These are phyloP conservation scores for Trachelus stipa DNA, from an alignment of 2,888 invertebrate genomes.

Conservation along the genomic window DNA sequence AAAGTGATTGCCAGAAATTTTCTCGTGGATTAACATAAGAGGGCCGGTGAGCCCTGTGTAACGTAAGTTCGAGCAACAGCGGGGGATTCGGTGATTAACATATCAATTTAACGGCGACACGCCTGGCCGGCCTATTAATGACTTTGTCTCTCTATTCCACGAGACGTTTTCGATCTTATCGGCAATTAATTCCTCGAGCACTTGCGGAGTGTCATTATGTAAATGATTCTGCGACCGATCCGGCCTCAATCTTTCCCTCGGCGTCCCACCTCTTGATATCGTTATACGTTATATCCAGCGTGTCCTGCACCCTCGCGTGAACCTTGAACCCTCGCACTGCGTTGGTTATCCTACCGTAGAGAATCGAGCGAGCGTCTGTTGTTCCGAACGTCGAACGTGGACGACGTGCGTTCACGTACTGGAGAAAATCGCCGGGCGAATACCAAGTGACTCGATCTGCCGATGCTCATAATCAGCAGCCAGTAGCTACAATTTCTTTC, in stretches of 20 bases:
- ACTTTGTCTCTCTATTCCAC: conserved; percentile 31
- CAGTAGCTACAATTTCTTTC: neutral
- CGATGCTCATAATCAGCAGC: too few relatives aligned
- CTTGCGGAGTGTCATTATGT: conserved; percentile 51
- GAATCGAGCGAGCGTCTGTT: neutral
- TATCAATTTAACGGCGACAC: neutral
- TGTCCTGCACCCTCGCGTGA: conserved; percentile 12
- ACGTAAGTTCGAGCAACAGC: neutral
- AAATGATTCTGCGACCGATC: conserved; percentile 49
- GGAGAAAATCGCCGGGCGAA: neutral
- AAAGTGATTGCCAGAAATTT: neutral
- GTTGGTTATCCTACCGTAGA: neutral
- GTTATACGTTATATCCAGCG: conserved; percentile 12
- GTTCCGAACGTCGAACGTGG: neutral
- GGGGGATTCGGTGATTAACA: conserved; percentile 2
- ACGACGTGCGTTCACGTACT: neutral
- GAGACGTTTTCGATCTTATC: conserved; percentile 46
- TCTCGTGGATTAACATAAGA: neutral
- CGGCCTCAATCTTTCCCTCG: conserved; percentile 10
- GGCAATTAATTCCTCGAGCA: conserved; percentile 53
- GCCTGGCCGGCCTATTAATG: conserved; percentile 1
- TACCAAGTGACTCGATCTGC: neutral
- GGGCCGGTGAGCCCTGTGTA: neutral
- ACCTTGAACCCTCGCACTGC: neutral
- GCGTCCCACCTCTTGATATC: neutral